Conservation (phyloP, 2,797 vertebrate species). For the Siniperca undulata region DNA sequence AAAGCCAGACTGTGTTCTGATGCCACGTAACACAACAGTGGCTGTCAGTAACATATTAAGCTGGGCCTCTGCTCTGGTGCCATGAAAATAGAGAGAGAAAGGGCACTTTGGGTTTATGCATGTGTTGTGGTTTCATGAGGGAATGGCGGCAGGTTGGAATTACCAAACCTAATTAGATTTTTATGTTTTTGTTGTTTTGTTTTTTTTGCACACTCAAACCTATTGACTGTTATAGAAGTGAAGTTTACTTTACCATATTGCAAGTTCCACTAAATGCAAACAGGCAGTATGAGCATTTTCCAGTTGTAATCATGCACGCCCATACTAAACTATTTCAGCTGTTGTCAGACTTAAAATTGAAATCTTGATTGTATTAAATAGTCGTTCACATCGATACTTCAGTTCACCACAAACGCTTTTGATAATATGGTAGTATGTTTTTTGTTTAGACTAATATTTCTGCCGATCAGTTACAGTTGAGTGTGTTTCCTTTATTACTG, state of each 20-base stretch:
- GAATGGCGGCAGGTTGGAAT: constrained; percentile 25
- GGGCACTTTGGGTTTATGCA: constrained; percentile 43
- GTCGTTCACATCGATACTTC: not conserved
- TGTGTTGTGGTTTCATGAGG: constrained; percentile 46
- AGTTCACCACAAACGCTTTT: not conserved
- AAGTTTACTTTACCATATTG: constrained; percentile 10
- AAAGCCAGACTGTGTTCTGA: constrained; percentile 72
- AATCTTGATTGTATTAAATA: not conserved
- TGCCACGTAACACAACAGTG: constrained; percentile 75
- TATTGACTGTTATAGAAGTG: constrained; percentile 48
- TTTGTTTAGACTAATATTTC: not conserved
- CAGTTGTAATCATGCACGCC: not conserved
- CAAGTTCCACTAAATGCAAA: constrained; percentile 1
- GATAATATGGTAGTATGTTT: not conserved
- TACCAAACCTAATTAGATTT: constrained; percentile 42
- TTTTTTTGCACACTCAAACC: constrained; percentile 17
- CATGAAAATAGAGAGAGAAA: constrained; percentile 55
- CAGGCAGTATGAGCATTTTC: not conserved
- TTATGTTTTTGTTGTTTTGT: not conserved
- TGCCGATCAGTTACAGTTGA: constrained; percentile 12
- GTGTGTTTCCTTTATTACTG: constrained; percentile 3
- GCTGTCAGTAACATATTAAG: constrained; percentile 75
- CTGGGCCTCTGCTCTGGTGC: constrained; percentile 63
- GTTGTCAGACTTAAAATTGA: not conserved
- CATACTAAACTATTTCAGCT: constrained; percentile 6